Evolutionary conservation across 2,888 invertebrate genomes (phyloP).

Genomic region (Chesias legatella): DNA sequence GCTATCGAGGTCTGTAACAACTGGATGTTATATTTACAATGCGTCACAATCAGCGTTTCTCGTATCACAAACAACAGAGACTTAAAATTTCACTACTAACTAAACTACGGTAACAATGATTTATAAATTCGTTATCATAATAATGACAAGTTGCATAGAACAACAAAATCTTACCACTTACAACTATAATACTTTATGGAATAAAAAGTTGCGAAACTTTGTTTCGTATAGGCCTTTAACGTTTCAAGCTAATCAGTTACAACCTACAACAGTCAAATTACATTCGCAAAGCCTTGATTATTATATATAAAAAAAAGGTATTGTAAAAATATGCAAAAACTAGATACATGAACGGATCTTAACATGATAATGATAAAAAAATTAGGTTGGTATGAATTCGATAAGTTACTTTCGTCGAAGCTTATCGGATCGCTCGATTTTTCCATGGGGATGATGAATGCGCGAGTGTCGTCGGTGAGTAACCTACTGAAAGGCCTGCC

Average conservation of each 20-base stretch:
- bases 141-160: slow-evolving; percentile 58
- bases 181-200: slow-evolving; percentile 56
- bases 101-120: slow-evolving; percentile 72
- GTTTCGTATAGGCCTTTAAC: slow-evolving; percentile 37
- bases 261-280: slow-evolving; percentile 52
- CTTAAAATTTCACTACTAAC: slow-evolving; percentile 45
- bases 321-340: slow-evolving; percentile 62
- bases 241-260: slow-evolving; percentile 40
- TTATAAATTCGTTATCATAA: slow-evolving; percentile 74
- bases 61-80: slow-evolving; percentile 49
- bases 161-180: slow-evolving; percentile 53
- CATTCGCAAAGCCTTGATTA: slow-evolving; percentile 46
- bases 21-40: slow-evolving; percentile 41
- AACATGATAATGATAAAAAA: slow-evolving; percentile 43
- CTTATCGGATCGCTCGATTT: too few species aligned
- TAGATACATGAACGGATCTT: slow-evolving; percentile 55
- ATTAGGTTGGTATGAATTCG: too few species aligned
- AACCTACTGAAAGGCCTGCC: too few species aligned
- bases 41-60: slow-evolving; percentile 32
- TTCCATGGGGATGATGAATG: too few species aligned
- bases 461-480: too few species aligned
- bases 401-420: too few species aligned
- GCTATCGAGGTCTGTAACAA: slow-evolving; percentile 28
- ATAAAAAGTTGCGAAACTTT: slow-evolving; percentile 43
- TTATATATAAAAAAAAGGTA: slow-evolving; percentile 51